Base-by-base conservation (phyloP, 1,140 invertebrate species). In the Apolygus lucorum region DNA sequence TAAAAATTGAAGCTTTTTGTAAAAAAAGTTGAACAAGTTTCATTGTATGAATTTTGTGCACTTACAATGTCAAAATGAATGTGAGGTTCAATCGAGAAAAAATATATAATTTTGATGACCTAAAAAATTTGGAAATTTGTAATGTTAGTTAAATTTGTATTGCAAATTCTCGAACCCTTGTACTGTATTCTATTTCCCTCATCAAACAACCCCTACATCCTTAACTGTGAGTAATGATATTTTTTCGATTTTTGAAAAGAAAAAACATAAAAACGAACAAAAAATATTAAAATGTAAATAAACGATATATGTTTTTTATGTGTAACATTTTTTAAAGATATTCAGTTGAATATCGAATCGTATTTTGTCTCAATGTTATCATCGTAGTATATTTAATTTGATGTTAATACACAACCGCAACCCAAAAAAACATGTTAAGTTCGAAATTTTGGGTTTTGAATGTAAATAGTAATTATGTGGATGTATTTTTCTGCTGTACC, bases 401-500 rank as follows among this genome's bases (percentile, higher is more conserved):
- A 4, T 13, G 11, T 24, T 11, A 59, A 11, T 59, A 4, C 4
- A 17, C 54, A 59, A 21, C 22, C 54, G 11, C 54, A 59, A 11
- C 54, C 8, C 8, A 13, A 4, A 24, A 59, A 11, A 8, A 17
- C 34, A 17, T 11, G 8, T 49, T 49, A 11, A 13, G 8, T 59
- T 22, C 54, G 54, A 11, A 59, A 59, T 59, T 59, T 59, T 59
- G 22, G 11, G 54, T 14, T 59, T 59, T 24, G 11, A 22, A 4
- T 59, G 54, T 59, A 59, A 14, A 59, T 59, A 59, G 11, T 59
- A 11, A 17, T 17, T 49, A 49, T 17, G 34, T 49, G 4, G 22
- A 59, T 59, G 54, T 59, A 59, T 59, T 59, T 49, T 59, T 59
- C 54, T 11, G 54, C 54, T 14, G 54, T 59, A 24, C 22, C 54